Percentiles rank a stretch among this genome's conserved stretches.
These are phyloP conservation scores for Marisa cornuarietis DNA, from an alignment of 1,140 invertebrate genomes.

Conservation along the genomic window DNA sequence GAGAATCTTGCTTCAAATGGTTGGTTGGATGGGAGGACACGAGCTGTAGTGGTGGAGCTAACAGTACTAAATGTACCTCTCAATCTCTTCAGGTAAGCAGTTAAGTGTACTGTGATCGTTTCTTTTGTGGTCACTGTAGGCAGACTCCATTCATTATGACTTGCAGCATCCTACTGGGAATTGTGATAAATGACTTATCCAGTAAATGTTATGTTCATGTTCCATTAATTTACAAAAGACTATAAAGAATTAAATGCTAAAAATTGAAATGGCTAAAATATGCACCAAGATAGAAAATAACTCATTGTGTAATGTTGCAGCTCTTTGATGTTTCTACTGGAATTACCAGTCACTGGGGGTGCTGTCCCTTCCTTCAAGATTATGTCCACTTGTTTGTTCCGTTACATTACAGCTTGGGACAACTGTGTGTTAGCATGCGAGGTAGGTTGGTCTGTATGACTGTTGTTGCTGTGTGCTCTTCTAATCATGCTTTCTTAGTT, in stretches of 20 bases:
- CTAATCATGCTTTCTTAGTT: neutral
- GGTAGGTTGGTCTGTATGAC: constrained; percentile 35
- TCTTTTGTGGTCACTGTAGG: no score
- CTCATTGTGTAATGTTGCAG: constrained; percentile 24
- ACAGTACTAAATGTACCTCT: constrained; percentile 57
- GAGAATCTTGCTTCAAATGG: constrained; percentile 30
- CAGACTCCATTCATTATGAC: no score
- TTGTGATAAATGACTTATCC: no score
- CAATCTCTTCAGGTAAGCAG: constrained; percentile 52
- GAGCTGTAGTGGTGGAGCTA: constrained; percentile 57
- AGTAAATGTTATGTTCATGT: no score
- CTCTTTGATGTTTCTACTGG: constrained; percentile 52
- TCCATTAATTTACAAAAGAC: no score
- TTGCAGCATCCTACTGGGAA: no score
- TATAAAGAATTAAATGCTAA: no score
- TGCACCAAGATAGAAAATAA: neutral
- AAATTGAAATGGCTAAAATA: no score
- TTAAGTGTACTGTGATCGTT: no score
- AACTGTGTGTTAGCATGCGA: constrained; percentile 60
- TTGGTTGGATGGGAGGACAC: constrained; percentile 54
- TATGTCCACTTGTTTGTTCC: constrained; percentile 55
- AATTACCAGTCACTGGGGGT: constrained; percentile 53
- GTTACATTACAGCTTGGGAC: constrained; percentile 55
- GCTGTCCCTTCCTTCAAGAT: constrained; percentile 42
- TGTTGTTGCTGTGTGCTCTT: neutral